Base-by-base conservation (phyloP, 1,140 invertebrate genomes). In the Asbolus verrucosus region DNA sequence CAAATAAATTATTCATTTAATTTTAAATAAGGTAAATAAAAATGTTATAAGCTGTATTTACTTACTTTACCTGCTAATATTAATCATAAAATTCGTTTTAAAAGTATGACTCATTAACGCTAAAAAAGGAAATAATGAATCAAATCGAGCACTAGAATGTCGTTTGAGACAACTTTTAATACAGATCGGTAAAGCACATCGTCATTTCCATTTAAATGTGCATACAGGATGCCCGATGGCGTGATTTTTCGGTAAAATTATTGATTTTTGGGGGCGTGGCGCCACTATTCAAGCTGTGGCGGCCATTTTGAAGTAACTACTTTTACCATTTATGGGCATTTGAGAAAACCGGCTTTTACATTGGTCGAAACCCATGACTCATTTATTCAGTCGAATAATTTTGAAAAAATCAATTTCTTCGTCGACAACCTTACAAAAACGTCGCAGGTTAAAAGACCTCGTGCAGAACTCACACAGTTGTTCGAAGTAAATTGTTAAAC, bases 241-340 rank as follows among this genome's bases (percentile, higher is more conserved):
- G n/a, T n/a, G n/a, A n/a, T n/a, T n/a, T n/a, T 54, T 54, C 11
- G 46, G 27, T 54, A 54, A 54, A 19, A 54, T 54, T 21, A 54
- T 41, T 65, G 38, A 43, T 65, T 65, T 36, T 65, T 38, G 24
- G 61, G 77, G 76, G 78, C 72, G 77, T 77, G 79, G 76, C 78
- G 76, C 67, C 21, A 78, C 78, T 72, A 73, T 78, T 78, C 72
- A 76, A 77, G 70, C 73, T 69, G 24, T 41, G 30, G 70, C 76
- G 33, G 77, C 79, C 80, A 80, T 81, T 66, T 80, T 80, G 75
- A 54, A 77, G 71, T 71, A 73, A 69, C 74, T 74, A 54, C 75
- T 68, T 80, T 80, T 74, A 73, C 80, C 80, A 77, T 80, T 79
- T 80, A 81, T 81, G 80, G 80, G 77, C 80, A 81, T 81, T 77